A percentile compares a stretch with the other conserved stretches of the same genome.
These are phyloP conservation scores for Chionomys nivalis DNA, from an alignment of 2,113 vertebrate species.

Conservation along the genomic window DNA sequence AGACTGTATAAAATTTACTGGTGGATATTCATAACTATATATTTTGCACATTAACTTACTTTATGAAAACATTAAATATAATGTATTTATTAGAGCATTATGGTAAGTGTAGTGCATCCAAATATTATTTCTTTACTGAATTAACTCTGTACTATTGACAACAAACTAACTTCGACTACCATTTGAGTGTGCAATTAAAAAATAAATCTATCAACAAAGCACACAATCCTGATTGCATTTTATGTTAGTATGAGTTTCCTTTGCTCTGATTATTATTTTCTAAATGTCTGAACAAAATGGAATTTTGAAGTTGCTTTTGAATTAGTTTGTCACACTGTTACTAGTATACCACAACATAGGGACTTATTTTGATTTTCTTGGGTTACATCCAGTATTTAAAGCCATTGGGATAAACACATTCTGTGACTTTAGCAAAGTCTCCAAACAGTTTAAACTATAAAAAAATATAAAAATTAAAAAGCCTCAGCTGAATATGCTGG, in stretches of 20 bases:
- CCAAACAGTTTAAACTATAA: constrained; percentile 12
- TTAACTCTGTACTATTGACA: neutral
- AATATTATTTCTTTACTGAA: neutral
- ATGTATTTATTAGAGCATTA: neutral
- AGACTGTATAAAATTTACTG: neutral
- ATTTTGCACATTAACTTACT: constrained; percentile 19
- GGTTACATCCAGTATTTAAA: neutral
- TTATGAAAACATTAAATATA: neutral
- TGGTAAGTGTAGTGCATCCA: neutral
- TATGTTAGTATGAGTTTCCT: neutral
- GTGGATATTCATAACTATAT: neutral
- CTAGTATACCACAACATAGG: neutral
- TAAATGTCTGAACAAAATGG: neutral
- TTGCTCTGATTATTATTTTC: neutral
- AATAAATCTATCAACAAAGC: neutral
- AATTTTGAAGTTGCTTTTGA: constrained; percentile 10
- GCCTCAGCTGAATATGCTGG: neutral
- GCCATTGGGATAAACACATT: neutral
- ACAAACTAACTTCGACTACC: neutral
- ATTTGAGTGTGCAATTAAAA: neutral
- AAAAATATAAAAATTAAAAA: neutral
- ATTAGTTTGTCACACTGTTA: neutral
- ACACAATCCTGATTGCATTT: neutral
- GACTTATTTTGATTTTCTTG: neutral
- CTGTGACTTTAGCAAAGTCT: neutral